Conservation (phyloP, 2,888 invertebrate species). For the Harpalus rufipes region DNA sequence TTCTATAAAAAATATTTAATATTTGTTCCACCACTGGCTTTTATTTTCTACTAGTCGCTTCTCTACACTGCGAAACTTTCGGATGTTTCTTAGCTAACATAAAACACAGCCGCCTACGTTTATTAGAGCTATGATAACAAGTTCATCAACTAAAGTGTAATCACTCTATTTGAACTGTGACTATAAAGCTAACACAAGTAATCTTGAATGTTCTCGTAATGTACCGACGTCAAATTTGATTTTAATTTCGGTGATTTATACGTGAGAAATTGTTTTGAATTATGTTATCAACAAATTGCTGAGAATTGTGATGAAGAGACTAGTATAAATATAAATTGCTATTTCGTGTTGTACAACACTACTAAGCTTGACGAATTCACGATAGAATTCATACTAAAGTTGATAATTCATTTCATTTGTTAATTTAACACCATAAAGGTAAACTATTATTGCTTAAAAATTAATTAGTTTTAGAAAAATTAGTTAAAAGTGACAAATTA, state of each 20-base stretch:
- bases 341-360: not conserved
- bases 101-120: slow-evolving; percentile 44
- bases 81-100: slow-evolving; percentile 15
- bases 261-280: slow-evolving; percentile 40
- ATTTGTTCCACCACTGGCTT: slow-evolving; percentile 29
- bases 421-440: not conserved
- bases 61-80: slow-evolving; percentile 58
- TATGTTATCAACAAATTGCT: slow-evolving; percentile 41
- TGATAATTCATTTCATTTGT: not conserved
- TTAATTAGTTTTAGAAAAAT: slow-evolving; percentile 1
- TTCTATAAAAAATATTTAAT: too few relatives aligned
- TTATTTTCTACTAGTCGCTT: not conserved
- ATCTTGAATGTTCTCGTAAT: slow-evolving; percentile 52
- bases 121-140: slow-evolving; percentile 57
- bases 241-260: slow-evolving; percentile 64
- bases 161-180: slow-evolving; percentile 64
- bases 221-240: slow-evolving; percentile 61
- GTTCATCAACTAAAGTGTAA: slow-evolving; percentile 61
- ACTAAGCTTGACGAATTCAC: too few relatives aligned
- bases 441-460: slow-evolving; percentile 2
- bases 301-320: slow-evolving; percentile 11
- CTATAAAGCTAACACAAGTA: slow-evolving; percentile 47
- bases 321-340: slow-evolving; percentile 43
- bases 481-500: not conserved
- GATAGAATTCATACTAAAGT: too few relatives aligned